A percentile compares a stretch with the other conserved stretches of the same genome.
Evolutionary conservation across 2,888 invertebrate genomes (phyloP).

Genomic region (Congeria kusceri): DNA sequence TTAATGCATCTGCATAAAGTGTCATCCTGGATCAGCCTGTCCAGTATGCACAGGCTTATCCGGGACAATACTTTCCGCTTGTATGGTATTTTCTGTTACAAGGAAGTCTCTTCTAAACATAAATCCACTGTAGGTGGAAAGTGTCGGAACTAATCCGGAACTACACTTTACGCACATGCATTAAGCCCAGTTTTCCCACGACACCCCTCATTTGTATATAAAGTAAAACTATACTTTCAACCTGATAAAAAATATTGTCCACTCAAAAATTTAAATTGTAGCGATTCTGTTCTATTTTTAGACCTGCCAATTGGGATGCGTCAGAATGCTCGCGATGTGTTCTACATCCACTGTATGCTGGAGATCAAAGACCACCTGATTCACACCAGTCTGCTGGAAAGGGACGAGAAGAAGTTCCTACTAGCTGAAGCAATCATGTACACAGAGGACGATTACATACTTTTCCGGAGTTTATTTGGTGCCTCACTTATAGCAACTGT

Average conservation of each 20-base stretch:
- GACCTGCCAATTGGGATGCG: constrained; percentile 23
- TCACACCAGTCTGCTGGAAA: constrained; percentile 4
- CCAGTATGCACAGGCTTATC: no score
- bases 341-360: constrained; percentile 14
- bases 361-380: constrained; percentile 7
- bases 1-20: no score
- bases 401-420: constrained; percentile 26
- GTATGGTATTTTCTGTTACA: not conserved
- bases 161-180: no score
- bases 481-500: constrained; percentile 4
- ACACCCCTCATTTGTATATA: no score
- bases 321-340: constrained; percentile 28
- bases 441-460: constrained; percentile 15
- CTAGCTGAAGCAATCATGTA: constrained; percentile 16
- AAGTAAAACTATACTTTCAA: no score
- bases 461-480: constrained; percentile 17
- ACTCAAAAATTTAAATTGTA: no score
- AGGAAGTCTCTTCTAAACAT: not conserved
- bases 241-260: no score
- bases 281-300: not conserved
- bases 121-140: not conserved
- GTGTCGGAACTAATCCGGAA: no score
- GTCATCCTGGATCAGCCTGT: no score
- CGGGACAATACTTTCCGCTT: not conserved
- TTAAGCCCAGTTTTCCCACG: no score